These are phyloP conservation scores for Chalcosyrphus nemorum DNA, from an alignment of 2,888 invertebrate species.

Conservation along the genomic window DNA sequence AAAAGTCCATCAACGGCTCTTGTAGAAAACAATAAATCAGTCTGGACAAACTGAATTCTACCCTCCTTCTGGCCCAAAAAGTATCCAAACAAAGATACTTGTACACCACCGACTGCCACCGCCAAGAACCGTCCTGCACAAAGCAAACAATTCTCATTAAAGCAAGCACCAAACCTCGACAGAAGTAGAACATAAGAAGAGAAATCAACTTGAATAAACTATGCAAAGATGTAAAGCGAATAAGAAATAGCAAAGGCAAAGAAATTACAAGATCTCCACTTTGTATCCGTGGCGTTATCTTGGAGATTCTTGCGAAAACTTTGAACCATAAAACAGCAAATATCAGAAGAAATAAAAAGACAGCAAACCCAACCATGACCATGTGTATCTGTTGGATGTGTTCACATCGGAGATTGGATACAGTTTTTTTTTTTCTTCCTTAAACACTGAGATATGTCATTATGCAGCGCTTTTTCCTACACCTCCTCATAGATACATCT, in stretches of 20 bases:
- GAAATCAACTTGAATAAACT: slow-evolving; percentile 50
- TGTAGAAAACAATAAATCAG: slow-evolving; percentile 70
- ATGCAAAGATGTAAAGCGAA: slow-evolving; percentile 37
- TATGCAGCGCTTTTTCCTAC: slow-evolving; percentile 69
- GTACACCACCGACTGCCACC: not conserved
- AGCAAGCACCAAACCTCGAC: not conserved
- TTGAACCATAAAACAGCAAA: slow-evolving; percentile 63
- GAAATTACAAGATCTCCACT: slow-evolving; percentile 39
- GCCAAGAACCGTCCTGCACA: slow-evolving; percentile 1
- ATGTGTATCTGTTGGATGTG: slow-evolving; percentile 25
- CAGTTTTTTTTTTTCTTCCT: slow-evolving; percentile 10
- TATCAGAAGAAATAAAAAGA: slow-evolving; percentile 25
- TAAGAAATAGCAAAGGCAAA: slow-evolving; percentile 7
- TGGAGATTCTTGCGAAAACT: slow-evolving; percentile 60
- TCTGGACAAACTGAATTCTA: slow-evolving; percentile 56
- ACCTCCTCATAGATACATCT: slow-evolving; percentile 58
- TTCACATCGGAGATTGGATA: slow-evolving; percentile 36
- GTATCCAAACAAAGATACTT: slow-evolving; percentile 32
- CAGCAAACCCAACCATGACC: slow-evolving; percentile 32
- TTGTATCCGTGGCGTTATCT: slow-evolving; percentile 42
- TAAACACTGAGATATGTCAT: slow-evolving; percentile 69
- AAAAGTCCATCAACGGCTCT: slow-evolving; percentile 63
- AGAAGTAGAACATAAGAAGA: slow-evolving; percentile 27
- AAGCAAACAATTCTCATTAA: slow-evolving; percentile 63
- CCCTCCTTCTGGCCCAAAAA: slow-evolving; percentile 8